Evolutionary conservation across 2,888 invertebrate genomes (phyloP), one percentile per base, ranked within the genome.

Genomic region (Camponotus fellah): DNA sequence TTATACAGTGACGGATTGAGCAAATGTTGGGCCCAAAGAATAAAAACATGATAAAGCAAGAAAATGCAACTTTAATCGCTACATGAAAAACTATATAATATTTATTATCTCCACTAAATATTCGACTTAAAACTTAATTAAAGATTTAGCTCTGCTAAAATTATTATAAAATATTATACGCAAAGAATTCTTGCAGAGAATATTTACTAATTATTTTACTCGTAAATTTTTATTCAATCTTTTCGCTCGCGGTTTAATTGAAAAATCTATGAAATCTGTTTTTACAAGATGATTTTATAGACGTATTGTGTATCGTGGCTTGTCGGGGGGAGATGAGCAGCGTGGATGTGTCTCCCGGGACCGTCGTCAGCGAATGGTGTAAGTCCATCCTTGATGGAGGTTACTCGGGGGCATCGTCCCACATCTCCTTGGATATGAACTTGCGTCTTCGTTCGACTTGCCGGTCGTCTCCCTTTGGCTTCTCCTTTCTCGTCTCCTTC

Each of bases 371-470:
- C 89, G 86, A 91, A 91, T 93, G 91, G 90, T 93, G 91, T 89
- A 90, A 93, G 93, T 93, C 92, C 94, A 94, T 94, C 94, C 94
- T 94, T 94, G 94, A 94, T 94, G 94, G 94, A 94, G 95, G 94
- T 95, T 94, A 95, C 94, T 94, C 84, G 89, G 84, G 95, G 93
- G 87, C 94, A 93, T 94, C 94, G 94, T 95, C 93, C 95, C 92
- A 94, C 94, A 94, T 94, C 94, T 93, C 90, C 92, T 90, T 92
- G 89, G 91, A 93, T 92, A 92, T 93, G 93, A 94, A 93, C 93
- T 92, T 93, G 92, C 86, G 91, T 93, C 93, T 92, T 92, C 92
- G 91, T 93, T 92, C 91, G 91, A 89, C 87, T 89, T 89, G 90
- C 86, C 89, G 85, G 85, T 85, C 89, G 84, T 88, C 87, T 89